Percentiles rank a stretch among this genome's conserved stretches.
phyloP scores from a whole-genome alignment of 2,888 invertebrate species.

The Rhopalosiphum nymphaeae region DNA sequence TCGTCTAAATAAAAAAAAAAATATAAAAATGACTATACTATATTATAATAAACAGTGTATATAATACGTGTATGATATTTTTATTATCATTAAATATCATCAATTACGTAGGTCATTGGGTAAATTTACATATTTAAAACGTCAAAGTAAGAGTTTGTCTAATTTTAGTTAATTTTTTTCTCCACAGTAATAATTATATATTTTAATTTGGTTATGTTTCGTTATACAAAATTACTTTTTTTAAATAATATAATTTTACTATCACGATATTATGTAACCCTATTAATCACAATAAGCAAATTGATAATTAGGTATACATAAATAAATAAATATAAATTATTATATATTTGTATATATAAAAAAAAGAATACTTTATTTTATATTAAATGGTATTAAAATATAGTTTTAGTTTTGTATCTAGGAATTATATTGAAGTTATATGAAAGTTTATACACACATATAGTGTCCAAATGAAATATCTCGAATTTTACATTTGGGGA shows the following conservation, averaged over 20 bases:
- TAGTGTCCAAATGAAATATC: not conserved
- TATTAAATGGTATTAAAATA: no score
- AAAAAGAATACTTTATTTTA: no score
- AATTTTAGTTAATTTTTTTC: not conserved
- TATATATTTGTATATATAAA: no score
- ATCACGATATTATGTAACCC: no score
- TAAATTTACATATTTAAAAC: not conserved
- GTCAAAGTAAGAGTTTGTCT: not conserved
- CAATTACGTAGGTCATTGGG: not conserved
- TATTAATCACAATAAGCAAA: no score
- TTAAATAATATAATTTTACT: no score
- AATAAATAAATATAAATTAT: no score
- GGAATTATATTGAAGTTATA: no score
- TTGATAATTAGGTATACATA: no score
- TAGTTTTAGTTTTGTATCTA: no score
- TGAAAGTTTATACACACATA: not conserved
- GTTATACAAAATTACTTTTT: no score
- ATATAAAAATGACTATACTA: not conserved
- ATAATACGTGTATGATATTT: not conserved
- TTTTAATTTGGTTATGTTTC: not conserved
- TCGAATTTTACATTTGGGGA: no score
- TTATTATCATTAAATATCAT: not conserved
- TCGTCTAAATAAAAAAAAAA: constrained; percentile 23
- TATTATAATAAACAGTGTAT: not conserved
- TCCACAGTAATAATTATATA: not conserved